Conservation (phyloP, 1,140 invertebrate species). For the Mercenaria mercenaria region DNA sequence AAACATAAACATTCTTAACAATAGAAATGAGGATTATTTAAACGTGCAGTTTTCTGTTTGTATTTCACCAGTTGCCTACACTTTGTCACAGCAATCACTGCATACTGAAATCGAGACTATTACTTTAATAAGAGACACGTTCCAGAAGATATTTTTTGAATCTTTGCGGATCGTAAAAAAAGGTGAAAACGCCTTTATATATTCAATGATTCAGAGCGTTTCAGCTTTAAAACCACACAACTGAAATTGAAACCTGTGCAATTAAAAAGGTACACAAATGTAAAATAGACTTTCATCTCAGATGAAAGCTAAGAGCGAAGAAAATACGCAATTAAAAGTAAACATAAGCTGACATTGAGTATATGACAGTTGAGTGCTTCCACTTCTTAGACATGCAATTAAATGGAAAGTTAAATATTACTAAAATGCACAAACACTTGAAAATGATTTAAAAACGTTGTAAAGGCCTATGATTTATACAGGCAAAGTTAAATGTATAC, state of each 20-base stretch:
- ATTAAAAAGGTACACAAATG: neutral
- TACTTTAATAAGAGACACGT: no score
- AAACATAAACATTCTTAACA: no score
- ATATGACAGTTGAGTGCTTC: neutral
- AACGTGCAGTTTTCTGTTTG: no score
- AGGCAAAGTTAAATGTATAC: no score
- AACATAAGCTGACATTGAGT: neutral
- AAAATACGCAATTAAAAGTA: neutral
- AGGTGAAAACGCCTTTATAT: no score
- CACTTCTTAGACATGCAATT: neutral
- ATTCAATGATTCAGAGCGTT: neutral
- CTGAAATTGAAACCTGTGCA: neutral
- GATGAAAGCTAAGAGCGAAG: neutral
- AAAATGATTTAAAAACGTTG: neutral
- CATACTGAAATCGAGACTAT: no score
- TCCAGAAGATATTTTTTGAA: neutral
- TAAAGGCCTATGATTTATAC: neutral
- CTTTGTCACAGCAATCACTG: neutral
- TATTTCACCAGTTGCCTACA: neutral
- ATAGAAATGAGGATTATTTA: no score
- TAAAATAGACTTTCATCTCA: neutral
- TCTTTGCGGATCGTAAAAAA: neutral
- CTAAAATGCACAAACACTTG: neutral
- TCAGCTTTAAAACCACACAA: neutral
- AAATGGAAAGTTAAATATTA: slow-evolving; percentile 21